Conservation (phyloP, 2,888 invertebrate species). For the Pollenia angustigena region DNA sequence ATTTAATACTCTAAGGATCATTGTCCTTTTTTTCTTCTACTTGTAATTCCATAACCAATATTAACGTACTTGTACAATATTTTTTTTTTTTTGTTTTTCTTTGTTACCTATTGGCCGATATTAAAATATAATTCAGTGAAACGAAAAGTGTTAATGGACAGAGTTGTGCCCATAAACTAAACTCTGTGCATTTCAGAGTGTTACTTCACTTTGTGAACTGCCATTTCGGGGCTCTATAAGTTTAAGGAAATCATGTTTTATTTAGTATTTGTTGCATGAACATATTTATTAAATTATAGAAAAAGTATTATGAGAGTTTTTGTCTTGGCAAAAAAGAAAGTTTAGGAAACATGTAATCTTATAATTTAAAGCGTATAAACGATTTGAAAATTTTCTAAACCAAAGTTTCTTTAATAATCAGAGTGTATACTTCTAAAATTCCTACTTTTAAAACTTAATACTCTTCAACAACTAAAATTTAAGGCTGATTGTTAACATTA, state of each 20-base stretch:
- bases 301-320: background rate
- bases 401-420: too few species aligned
- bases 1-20: conserved; percentile 53
- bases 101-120: too few species aligned
- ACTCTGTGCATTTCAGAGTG: conserved; percentile 7
- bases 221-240: background rate
- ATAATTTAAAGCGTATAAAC: too few species aligned
- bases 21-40: conserved; percentile 27
- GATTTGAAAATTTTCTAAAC: too few species aligned
- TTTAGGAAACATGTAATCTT: too few species aligned
- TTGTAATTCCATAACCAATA: conserved; percentile 32
- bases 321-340: too few species aligned
- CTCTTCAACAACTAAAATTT: too few species aligned
- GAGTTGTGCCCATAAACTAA: conserved; percentile 57
- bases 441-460: too few species aligned
- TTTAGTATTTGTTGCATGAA: background rate
- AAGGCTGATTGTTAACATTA: too few species aligned
- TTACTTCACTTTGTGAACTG: background rate
- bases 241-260: background rate
- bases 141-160: conserved; percentile 41
- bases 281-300: background rate
- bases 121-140: background rate
- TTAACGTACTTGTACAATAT: conserved; percentile 14
- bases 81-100: too few species aligned
- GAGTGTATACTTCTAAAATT: too few species aligned